Evolutionary conservation across 2,888 invertebrate species (phyloP), one percentile per base, ranked within the genome.

Genomic region (Erpobdella octoculata): DNA sequence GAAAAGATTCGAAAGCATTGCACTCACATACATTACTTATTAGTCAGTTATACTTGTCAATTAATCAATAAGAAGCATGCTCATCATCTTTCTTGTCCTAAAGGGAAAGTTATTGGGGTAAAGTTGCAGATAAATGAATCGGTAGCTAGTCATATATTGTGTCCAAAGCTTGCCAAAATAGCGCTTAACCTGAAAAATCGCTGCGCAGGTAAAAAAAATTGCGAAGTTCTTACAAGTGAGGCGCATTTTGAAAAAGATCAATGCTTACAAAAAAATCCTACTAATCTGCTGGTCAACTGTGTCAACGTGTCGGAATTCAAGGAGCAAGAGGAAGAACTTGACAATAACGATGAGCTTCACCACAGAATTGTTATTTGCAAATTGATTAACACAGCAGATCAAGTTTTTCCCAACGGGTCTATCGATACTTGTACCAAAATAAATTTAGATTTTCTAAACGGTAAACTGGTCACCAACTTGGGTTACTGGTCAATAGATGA

Each of bases 401-500:
- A n/a, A n/a, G n/a, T n/a, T n/a, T n/a, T n/a, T n/a, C n/a, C n/a
- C n/a, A n/a, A n/a, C n/a, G n/a, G n/a, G n/a, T n/a, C n/a, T n/a
- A n/a, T n/a, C n/a, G n/a, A n/a, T n/a, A n/a, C n/a, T n/a, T 53
- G 53, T 12, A n/a, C 53, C n/a, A 53, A 53, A 9, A n/a, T 53
- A 25, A 53, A 21, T 25, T n/a, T 53, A 28, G 28, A 53, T 53
- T 9, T 9, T 25, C 53, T 8, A 1, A n/a, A 15, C 6, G 53
- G 53, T n/a, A 53, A 21, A 12, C 28, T 53, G 6, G 53, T 28
- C 28, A 31, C 31, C 28, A 33, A 62, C 62, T 5, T 62, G 33
- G 62, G 62, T 31, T 62, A 62, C 31, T 62, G 62, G 62, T 33
- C 4, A 33, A 35, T 33, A n/a, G 62, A 62, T 62, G 21, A 18